These are phyloP conservation scores for Misgurnus anguillicaudatus DNA, from an alignment of 2,113 vertebrate species.

Conservation along the genomic window DNA sequence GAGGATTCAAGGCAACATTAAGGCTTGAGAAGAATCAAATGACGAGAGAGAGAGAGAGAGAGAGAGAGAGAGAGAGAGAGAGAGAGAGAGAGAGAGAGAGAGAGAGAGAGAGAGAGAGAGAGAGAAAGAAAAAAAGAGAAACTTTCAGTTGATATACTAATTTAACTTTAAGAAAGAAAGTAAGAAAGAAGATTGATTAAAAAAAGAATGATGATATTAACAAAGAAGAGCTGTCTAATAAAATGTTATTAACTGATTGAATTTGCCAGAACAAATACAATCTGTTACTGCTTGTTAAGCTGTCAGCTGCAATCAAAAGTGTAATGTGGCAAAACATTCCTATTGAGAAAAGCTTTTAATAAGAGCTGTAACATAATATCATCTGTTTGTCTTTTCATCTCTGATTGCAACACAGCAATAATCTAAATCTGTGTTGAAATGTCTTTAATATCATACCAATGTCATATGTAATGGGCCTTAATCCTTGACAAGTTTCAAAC, in stretches of 20 bases:
- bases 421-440: conserved; percentile 17
- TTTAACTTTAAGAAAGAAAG: too few relatives aligned
- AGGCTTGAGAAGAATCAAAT: not conserved
- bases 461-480: not conserved
- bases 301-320: not conserved
- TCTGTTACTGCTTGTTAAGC: not conserved
- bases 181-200: too few relatives aligned
- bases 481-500: conserved; percentile 9
- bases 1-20: not conserved
- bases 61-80: too few relatives aligned
- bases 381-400: not conserved
- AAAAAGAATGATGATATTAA: too few relatives aligned
- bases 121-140: not conserved
- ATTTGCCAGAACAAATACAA: too few relatives aligned
- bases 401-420: conserved; percentile 4
- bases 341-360: conserved; percentile 5
- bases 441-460: not conserved
- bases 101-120: too few relatives aligned
- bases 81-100: too few relatives aligned
- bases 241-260: too few relatives aligned
- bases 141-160: too few relatives aligned
- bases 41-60: too few relatives aligned
- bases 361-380: conserved; percentile 15
- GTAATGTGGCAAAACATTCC: conserved; percentile 9
- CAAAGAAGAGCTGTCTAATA: too few relatives aligned